phyloP scores from a whole-genome alignment of 2,797 vertebrate genomes.

The Natrix natrix region DNA sequence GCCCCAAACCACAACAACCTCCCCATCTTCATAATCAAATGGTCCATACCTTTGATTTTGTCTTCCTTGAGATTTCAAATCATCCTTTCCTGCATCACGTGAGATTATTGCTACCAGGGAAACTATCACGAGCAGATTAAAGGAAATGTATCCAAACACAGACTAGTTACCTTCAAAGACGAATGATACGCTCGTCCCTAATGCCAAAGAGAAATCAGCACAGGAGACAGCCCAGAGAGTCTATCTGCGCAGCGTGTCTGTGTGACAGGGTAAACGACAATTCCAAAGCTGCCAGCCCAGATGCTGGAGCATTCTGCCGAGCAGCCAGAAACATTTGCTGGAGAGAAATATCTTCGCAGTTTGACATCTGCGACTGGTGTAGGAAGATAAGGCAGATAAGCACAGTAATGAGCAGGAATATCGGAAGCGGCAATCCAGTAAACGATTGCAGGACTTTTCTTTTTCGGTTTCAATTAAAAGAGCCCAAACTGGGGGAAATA shows the following conservation, averaged over 20 bases:
- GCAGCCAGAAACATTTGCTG: slow-evolving; percentile 32
- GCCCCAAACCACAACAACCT: neutral
- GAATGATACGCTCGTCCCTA: slow-evolving; percentile 32
- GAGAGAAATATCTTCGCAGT: slow-evolving; percentile 54
- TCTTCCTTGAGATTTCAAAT: slow-evolving; percentile 1
- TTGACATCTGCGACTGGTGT: slow-evolving; percentile 53
- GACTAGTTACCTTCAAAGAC: slow-evolving; percentile 34
- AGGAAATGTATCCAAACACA: neutral
- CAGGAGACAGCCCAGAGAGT: slow-evolving; percentile 37
- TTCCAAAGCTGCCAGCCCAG: slow-evolving; percentile 47
- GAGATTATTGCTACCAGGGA: slow-evolving; percentile 20
- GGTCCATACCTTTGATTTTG: neutral
- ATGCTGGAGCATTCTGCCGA: slow-evolving; percentile 46
- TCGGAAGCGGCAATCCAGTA: neutral
- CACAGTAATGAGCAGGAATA: slow-evolving; percentile 35
- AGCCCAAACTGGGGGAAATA: neutral
- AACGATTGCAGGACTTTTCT: neutral
- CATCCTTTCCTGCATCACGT: slow-evolving; percentile 14
- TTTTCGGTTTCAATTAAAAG: slow-evolving; percentile 26
- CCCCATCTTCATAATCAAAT: neutral
- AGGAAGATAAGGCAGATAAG: slow-evolving; percentile 47
- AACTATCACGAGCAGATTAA: slow-evolving; percentile 5
- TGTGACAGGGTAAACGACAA: slow-evolving; percentile 50
- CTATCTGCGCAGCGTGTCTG: slow-evolving; percentile 44
- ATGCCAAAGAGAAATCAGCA: slow-evolving; percentile 42